phyloP scores from a whole-genome alignment of 2,888 invertebrate genomes.

The Emmelina monodactyla region DNA sequence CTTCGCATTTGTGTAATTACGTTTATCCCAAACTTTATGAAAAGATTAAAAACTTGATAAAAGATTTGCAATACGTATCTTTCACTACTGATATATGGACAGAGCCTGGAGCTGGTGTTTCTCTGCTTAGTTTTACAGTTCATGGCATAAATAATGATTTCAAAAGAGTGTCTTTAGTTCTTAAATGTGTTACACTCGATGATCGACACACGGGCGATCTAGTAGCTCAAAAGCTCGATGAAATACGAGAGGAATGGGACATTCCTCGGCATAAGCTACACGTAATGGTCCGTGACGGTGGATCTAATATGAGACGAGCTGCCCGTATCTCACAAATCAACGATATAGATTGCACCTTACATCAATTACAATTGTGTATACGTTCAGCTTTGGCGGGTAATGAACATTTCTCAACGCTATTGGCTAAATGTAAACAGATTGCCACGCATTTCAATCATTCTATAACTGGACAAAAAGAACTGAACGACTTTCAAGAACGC shows the following conservation, averaged over 20 bases:
- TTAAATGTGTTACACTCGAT: constrained; percentile 7
- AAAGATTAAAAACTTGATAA: constrained; percentile 15
- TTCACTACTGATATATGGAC: constrained; percentile 15
- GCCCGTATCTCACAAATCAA: constrained; percentile 4
- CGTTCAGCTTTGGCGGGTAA: neutral
- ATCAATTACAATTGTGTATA: constrained; percentile 12
- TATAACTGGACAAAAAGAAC: constrained; percentile 7
- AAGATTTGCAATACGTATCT: constrained; percentile 16
- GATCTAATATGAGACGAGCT: constrained; percentile 11
- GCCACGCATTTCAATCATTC: constrained; percentile 10
- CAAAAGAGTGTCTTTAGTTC: constrained; percentile 8
- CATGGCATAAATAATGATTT: constrained; percentile 10
- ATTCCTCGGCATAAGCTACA: constrained; percentile 7
- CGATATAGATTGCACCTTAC: constrained; percentile 10
- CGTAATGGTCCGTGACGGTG: constrained; percentile 7
- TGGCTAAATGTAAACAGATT: constrained; percentile 8
- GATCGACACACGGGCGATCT: constrained; percentile 11
- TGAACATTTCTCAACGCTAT: neutral
- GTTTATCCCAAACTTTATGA: constrained; percentile 15
- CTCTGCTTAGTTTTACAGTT: constrained; percentile 11
- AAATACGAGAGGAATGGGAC: constrained; percentile 6
- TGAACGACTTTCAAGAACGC: constrained; percentile 2
- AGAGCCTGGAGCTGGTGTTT: constrained; percentile 13
- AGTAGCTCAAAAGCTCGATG: constrained; percentile 8
- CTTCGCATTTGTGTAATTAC: constrained; percentile 14